Percentiles rank a stretch among this genome's conserved stretches.
Conservation (phyloP, 2,888 invertebrate species). For the Mantis religiosa region DNA sequence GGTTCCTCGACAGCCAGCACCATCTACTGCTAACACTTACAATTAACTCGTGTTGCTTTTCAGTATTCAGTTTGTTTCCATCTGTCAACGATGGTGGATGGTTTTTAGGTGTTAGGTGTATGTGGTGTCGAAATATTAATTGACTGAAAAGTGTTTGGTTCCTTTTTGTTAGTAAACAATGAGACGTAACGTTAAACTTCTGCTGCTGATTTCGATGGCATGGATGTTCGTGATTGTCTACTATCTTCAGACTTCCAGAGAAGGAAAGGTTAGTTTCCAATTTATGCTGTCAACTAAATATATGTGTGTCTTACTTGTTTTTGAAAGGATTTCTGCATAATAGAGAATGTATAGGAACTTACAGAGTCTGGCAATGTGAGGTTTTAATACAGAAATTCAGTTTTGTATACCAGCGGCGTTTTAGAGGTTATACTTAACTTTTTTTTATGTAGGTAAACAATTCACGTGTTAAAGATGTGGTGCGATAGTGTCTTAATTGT, state of each 20-base stretch:
- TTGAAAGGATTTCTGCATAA: not conserved
- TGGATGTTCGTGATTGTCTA: slow-evolving; percentile 63
- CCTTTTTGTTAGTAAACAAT: slow-evolving; percentile 38
- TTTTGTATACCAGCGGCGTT: not conserved
- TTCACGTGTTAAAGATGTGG: not conserved
- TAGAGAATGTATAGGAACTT: not conserved
- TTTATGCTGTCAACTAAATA: not conserved
- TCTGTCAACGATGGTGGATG: slow-evolving; percentile 12
- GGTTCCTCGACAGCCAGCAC: not conserved
- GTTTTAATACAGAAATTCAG: not conserved
- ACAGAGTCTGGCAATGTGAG: not conserved
- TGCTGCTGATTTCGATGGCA: slow-evolving; percentile 55
- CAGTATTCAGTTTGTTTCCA: slow-evolving; percentile 24
- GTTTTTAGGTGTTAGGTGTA: not conserved
- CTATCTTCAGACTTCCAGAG: slow-evolving; percentile 55
- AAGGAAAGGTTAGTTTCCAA: slow-evolving; percentile 48
- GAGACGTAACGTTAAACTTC: slow-evolving; percentile 60
- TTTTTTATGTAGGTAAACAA: not conserved
- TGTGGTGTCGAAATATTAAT: not conserved
- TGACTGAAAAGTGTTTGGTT: slow-evolving; percentile 16
- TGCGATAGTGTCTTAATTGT: too few relatives aligned
- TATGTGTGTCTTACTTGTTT: not conserved
- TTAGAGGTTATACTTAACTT: not conserved
- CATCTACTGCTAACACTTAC: not conserved
- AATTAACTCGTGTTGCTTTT: not conserved